Percentiles rank a stretch among this genome's conserved stretches.
These are phyloP conservation scores for Tholera decimalis DNA, from an alignment of 2,888 invertebrate species.

Conservation along the genomic window DNA sequence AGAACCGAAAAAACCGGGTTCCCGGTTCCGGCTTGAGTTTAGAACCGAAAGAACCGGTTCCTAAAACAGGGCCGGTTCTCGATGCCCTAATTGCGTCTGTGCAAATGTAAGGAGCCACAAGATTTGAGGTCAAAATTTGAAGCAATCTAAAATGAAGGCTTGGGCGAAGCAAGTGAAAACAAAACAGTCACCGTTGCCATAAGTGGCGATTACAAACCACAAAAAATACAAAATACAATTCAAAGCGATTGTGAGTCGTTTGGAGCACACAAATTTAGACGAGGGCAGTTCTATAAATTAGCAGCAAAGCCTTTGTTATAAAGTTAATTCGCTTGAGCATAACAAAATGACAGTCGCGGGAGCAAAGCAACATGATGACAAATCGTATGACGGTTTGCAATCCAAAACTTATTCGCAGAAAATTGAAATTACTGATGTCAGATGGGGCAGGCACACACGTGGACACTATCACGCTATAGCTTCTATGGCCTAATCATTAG, in stretches of 20 bases:
- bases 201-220: neutral
- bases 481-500: neutral
- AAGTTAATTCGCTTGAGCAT: neutral
- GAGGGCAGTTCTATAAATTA: neutral
- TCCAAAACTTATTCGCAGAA: neutral
- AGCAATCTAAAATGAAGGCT: neutral
- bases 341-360: neutral
- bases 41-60: too few species aligned
- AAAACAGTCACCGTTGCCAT: conserved; percentile 1
- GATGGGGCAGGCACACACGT: conserved; percentile 24
- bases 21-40: too few species aligned
- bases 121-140: neutral
- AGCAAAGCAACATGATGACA: neutral
- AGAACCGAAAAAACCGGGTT: too few species aligned
- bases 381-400: neutral
- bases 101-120: conserved; percentile 21
- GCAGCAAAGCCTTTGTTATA: neutral
- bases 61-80: too few species aligned
- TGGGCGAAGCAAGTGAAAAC: conserved; percentile 13
- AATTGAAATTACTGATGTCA: conserved; percentile 5
- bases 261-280: neutral
- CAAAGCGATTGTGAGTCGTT: conserved; percentile 2
- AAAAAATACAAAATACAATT: neutral
- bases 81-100: too few species aligned
- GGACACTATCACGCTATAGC: neutral